Conservation (phyloP, 2,888 invertebrate genomes). For the Megamerina dolium region DNA sequence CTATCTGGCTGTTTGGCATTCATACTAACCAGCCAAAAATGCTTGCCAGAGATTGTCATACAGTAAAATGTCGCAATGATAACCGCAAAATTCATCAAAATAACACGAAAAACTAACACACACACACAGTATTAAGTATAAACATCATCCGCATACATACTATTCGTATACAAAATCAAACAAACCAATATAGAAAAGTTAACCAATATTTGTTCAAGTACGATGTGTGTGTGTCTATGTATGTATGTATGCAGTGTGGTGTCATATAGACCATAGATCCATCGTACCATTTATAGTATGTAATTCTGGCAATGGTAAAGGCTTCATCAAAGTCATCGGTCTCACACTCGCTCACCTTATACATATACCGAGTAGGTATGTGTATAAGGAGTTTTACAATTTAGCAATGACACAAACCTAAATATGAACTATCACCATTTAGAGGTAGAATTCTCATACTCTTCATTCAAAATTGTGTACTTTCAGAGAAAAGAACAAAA, state of each 20-base stretch:
- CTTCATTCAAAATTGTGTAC: too few species aligned
- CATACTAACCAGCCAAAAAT: too few species aligned
- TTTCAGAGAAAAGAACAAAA: too few species aligned
- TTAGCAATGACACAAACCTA: conserved; percentile 4
- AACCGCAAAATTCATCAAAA: conserved; percentile 14
- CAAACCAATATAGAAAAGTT: not conserved
- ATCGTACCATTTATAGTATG: too few species aligned
- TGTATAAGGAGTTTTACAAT: not conserved
- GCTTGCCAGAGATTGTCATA: too few species aligned
- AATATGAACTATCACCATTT: not conserved
- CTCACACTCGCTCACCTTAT: too few species aligned
- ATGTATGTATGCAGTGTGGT: not conserved
- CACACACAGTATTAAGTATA: conserved; percentile 5
- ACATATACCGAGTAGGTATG: not conserved
- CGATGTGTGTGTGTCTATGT: not conserved
- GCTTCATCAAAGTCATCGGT: too few species aligned
- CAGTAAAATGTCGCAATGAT: conserved; percentile 12
- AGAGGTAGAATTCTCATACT: conserved; percentile 10
- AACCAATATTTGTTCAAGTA: not conserved
- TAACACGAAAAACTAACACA: conserved; percentile 5
- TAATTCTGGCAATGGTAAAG: too few species aligned
- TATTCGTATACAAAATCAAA: not conserved
- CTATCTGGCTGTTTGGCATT: too few species aligned
- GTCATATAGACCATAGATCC: not conserved
- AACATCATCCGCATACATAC: conserved; percentile 14